Evolutionary conservation across 2,797 vertebrate species (phyloP), one percentile per base, ranked within the genome.

Genomic region (Phalloptychus januarius): DNA sequence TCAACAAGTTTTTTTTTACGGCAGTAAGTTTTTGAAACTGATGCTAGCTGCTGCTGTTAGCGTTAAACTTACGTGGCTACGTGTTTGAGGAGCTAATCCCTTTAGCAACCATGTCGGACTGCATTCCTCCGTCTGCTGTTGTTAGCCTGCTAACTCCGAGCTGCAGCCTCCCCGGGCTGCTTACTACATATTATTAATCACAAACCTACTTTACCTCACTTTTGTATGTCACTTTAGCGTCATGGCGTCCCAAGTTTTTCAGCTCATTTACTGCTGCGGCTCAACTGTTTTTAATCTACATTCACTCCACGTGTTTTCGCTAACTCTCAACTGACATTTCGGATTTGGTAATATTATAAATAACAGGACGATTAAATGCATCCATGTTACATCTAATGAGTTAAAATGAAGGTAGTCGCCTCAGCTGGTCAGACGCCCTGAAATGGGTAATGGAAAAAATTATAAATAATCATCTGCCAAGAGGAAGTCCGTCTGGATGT

Each of bases 41-140:
- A 7, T 8, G 78, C 72, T 88, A 50, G 77, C 79, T 74, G 67
- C 36, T 38, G 72, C n/a, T 58, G 54, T 76, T 86, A 78, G 77
- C 76, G 33, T 50, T 48, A 46, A n/a, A 71, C 18, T 74, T 70
- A 18, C 63, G 79, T 77, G 85, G 77, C 83, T 86, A 63, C 50
- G 72, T 74, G 82, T 44, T 44, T 50, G 16, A 25, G 54, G 4
- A 48, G 91, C 91, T 91, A 90, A 77, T 44, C 13, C 8, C 13
- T 42, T 74, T 83, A 79, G 83, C 79, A 15, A 18, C 63, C 70
- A n/a, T 6, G 20, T 67, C 63, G 18, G 16, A 11, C 16, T 38
- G 10, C 63, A 67, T 40, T 23, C 63, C 20, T 40, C 12, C 13
- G 11, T 7, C 6, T 61, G 52, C 23, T 58, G 45, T 16, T 71